Base-by-base conservation (phyloP, 2,797 vertebrate genomes). In the Darevskia mixta region DNA sequence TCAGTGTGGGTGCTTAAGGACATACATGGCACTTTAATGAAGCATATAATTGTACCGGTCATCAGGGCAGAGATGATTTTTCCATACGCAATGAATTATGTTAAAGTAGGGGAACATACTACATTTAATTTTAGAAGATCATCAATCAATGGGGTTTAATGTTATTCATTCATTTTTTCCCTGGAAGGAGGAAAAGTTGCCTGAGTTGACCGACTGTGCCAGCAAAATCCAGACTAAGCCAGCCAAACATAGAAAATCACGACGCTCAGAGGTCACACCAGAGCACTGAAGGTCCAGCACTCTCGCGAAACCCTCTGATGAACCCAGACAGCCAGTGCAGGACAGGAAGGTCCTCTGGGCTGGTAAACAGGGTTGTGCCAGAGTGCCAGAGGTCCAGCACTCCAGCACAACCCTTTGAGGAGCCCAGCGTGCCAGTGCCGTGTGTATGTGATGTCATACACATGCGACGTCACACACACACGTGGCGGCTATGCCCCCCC, bases 31-130 rank as follows among this genome's bases (percentile, higher is more conserved):
- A 71, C 35, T 83, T 83, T 71, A 83, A 71, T 71, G 45, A 69
- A 77, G 81, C 61, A 88, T 58, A 77, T 83, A 83, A 88, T 79
- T 71, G 45, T 10, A 41, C 27, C 61, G 87, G 81, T 79, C 75
- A 79, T 58, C 87, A 32, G 64, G 38, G 32, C 32, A 78, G 72
- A 88, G 82, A 88, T 76, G 58, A 55, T 78, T 78, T 55, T 83
- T 58, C 73, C 71, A 58, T 18, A 13, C 5, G 78, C 66, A 71
- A 78, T 83, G 64, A 83, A 75, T 78, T 83, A 35, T 29, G 27
- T 69, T 78, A 41, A 69, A 87, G 32, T 66, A 38, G 27, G 23
- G 35, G 13, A 18, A 32, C 38, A 61, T 45, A 64, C 61, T 43
- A 35, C 38, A 45, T 45, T 45, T 43, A 82, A 61, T 72, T 81